These are phyloP conservation scores for Drosophila asahinai DNA, from an alignment of 1,140 invertebrate genomes.

Conservation along the genomic window DNA sequence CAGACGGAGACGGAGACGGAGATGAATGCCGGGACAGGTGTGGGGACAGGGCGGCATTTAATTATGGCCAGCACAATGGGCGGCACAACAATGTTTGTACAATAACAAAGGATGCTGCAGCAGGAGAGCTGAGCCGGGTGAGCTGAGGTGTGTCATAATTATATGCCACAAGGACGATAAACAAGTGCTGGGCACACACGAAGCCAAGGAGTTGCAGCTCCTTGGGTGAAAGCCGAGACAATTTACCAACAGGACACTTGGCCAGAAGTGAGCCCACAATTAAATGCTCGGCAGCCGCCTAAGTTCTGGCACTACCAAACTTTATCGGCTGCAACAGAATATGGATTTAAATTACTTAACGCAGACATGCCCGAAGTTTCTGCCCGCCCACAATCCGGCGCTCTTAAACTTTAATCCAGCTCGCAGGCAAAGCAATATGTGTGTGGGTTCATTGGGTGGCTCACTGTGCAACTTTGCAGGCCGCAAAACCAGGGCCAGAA, in stretches of 20 bases:
- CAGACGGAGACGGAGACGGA: too few relatives aligned
- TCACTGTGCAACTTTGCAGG: constrained; percentile 46
- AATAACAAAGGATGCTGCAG: constrained; percentile 58
- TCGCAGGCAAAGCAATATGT: constrained; percentile 3
- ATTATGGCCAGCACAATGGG: constrained; percentile 65
- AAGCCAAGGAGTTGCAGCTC: constrained; percentile 25
- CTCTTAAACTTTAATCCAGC: constrained; percentile 39
- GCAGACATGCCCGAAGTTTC: constrained; percentile 32
- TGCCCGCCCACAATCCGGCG: constrained; percentile 18
- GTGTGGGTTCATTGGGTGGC: constrained; percentile 5
- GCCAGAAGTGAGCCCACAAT: constrained; percentile 57
- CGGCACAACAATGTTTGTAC: constrained; percentile 66
- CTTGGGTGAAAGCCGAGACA: constrained; percentile 66
- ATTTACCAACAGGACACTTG: constrained; percentile 69
- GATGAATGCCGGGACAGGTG: not conserved
- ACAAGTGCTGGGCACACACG: constrained; percentile 49
- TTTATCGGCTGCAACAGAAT: constrained; percentile 61
- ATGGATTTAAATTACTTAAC: constrained; percentile 75
- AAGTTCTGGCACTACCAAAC: constrained; percentile 77
- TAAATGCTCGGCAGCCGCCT: constrained; percentile 64
- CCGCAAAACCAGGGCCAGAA: constrained; percentile 65
- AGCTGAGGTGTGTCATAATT: constrained; percentile 49
- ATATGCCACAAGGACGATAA: constrained; percentile 66
- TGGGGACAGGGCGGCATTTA: constrained; percentile 52
- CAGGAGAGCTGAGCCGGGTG: not conserved